Percentiles rank a stretch among this genome's conserved stretches.
These are phyloP conservation scores for Anarhynchus alexandrinus DNA, from an alignment of 2,113 vertebrate genomes.

Conservation along the genomic window DNA sequence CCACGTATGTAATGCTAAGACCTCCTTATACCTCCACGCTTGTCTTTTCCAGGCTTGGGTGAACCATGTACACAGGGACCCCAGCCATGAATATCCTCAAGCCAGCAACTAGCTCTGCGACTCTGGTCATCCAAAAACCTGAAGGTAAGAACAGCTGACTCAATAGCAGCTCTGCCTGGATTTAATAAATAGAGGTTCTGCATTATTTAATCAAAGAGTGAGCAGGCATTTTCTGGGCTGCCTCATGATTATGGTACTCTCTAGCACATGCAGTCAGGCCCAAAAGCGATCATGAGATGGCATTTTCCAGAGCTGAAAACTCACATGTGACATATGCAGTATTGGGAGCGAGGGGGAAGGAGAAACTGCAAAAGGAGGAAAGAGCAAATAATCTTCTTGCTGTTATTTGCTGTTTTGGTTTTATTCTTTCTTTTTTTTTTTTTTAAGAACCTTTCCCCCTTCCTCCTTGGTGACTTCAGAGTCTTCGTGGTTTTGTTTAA, in stretches of 20 bases:
- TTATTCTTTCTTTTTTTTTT: no score
- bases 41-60: neutral
- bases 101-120: neutral
- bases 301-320: neutral
- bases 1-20: neutral
- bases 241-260: neutral
- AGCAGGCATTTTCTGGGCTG: neutral
- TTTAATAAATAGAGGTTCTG: neutral
- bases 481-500: neutral
- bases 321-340: neutral
- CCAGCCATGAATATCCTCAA: neutral
- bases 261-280: rapidly evolving
- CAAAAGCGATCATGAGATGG: neutral
- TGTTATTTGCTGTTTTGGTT: neutral
- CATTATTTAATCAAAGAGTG: neutral
- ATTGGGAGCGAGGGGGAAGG: neutral
- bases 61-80: neutral
- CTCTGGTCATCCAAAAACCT: neutral
- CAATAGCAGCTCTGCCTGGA: neutral
- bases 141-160: neutral
- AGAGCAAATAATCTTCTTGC: neutral
- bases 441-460: neutral
- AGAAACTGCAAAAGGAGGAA: neutral
- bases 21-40: neutral
- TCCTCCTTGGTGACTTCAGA: neutral